phyloP scores from a whole-genome alignment of 2,797 vertebrate genomes.

The Anomalospiza imberbis region DNA sequence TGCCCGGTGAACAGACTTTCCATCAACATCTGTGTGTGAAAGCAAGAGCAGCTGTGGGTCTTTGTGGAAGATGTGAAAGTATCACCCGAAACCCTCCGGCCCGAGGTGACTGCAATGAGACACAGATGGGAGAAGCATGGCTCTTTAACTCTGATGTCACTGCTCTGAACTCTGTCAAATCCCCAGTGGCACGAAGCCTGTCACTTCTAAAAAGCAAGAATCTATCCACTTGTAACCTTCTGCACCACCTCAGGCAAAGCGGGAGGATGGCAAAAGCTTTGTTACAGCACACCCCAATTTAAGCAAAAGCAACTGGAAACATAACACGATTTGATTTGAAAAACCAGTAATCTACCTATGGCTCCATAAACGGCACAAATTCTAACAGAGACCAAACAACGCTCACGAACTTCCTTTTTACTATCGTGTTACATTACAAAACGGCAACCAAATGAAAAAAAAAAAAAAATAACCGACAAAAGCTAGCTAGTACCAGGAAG shows the following conservation, averaged over 20 bases:
- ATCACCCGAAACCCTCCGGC: not conserved
- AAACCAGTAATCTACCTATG: not conserved
- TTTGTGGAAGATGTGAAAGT: slow-evolving; percentile 1
- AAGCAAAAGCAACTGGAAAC: not conserved
- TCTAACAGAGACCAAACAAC: slow-evolving; percentile 10
- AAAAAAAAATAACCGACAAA: not conserved
- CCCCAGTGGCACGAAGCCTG: not conserved
- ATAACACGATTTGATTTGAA: not conserved
- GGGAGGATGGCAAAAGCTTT: accelerated
- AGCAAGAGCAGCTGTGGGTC: not conserved
- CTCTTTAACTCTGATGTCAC: not conserved
- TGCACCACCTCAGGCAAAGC: not conserved
- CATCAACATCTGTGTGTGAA: not conserved
- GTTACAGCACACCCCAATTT: not conserved
- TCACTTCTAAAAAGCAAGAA: not conserved
- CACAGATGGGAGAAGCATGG: not conserved
- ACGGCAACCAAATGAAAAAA: not conserved
- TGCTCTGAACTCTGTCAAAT: not conserved
- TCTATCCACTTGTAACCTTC: not conserved
- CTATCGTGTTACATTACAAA: not conserved
- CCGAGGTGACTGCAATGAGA: not conserved
- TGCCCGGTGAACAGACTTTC: not conserved
- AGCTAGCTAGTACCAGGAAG: slow-evolving; percentile 54
- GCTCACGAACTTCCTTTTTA: slow-evolving; percentile 35
- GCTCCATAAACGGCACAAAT: not conserved